Evolutionary conservation across 2,797 vertebrate genomes (phyloP).

Genomic region (Danio tinwini): DNA sequence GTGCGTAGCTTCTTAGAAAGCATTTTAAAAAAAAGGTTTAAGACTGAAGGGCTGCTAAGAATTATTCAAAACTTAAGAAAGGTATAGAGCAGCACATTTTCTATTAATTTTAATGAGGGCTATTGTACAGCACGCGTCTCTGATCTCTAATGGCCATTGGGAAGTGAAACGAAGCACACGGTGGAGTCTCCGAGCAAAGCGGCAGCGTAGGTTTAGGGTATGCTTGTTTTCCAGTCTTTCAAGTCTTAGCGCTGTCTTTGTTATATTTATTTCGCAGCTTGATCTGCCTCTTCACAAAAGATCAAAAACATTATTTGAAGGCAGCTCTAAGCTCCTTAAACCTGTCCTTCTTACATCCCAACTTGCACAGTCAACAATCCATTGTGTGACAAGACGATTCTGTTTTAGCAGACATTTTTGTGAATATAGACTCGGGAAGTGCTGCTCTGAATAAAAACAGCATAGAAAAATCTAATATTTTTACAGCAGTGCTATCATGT

Average conservation of each 20-base stretch:
- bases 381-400: slow-evolving; percentile 42
- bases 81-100: background rate
- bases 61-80: background rate
- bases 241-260: slow-evolving; percentile 45
- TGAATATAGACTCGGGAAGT: slow-evolving; percentile 15
- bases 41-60: background rate
- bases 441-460: slow-evolving; percentile 27
- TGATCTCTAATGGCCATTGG: slow-evolving; percentile 6
- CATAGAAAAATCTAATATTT: background rate
- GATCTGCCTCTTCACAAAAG: slow-evolving; percentile 46
- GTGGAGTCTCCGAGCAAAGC: background rate
- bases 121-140: background rate
- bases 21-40: background rate
- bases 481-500: background rate
- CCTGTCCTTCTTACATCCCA: slow-evolving; percentile 47
- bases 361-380: slow-evolving; percentile 43
- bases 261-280: slow-evolving; percentile 35
- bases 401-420: slow-evolving; percentile 19
- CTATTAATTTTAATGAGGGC: background rate
- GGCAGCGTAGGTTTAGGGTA: slow-evolving; percentile 1
- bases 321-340: slow-evolving; percentile 66
- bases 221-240: slow-evolving; percentile 46
- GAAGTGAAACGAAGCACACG: background rate
- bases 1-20: background rate
- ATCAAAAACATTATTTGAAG: slow-evolving; percentile 55